Conservation (phyloP, 2,797 vertebrate genomes). For the Ibycter americanus region DNA sequence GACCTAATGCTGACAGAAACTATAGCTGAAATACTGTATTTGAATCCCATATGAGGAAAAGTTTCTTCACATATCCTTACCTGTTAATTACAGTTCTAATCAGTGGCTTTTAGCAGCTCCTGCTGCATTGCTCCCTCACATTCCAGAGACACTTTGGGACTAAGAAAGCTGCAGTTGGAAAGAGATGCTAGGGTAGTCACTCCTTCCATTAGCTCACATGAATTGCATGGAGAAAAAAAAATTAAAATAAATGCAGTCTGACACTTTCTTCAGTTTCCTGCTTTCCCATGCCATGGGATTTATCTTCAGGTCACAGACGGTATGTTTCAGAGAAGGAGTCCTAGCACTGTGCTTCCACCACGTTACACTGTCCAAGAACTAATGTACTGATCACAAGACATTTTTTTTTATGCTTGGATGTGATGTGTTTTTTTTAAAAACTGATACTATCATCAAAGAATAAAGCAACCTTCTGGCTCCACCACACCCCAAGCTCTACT, state of each 20-base stretch:
- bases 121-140: background rate
- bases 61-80: background rate
- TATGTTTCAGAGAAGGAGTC: background rate
- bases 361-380: background rate
- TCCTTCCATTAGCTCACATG: background rate
- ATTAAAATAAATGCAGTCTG: background rate
- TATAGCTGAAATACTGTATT: background rate
- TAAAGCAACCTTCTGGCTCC: background rate
- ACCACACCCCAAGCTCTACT: background rate
- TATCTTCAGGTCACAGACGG: background rate
- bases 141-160: background rate
- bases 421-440: background rate
- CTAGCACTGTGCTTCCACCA: background rate
- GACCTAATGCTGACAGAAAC: background rate
- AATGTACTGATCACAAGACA: background rate
- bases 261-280: background rate
- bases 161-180: background rate
- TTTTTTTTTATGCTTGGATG: background rate
- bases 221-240: background rate
- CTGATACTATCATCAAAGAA: background rate
- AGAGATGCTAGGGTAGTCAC: background rate
- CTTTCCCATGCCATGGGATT: background rate
- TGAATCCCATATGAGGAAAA: background rate
- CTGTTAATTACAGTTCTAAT: background rate
- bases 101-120: background rate